Conservation (phyloP, 2,797 vertebrate genomes). For the Chelmon rostratus region DNA sequence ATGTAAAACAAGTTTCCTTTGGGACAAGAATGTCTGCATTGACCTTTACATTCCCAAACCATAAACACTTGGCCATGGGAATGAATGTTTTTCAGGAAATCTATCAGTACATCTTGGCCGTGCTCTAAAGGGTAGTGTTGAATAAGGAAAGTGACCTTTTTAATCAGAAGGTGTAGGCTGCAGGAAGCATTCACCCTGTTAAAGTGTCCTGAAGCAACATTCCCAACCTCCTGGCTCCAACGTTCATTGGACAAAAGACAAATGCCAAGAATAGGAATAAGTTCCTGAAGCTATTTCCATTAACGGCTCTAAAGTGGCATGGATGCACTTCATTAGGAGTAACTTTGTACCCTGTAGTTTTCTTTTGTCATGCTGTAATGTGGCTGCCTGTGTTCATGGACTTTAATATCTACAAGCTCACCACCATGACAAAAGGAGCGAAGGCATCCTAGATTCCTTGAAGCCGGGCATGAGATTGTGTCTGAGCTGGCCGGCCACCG, state of each 20-base stretch:
- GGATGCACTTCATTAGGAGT: background rate
- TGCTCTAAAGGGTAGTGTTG: background rate
- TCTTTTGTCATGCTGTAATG: conserved; percentile 20
- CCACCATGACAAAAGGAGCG: conserved; percentile 45
- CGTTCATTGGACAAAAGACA: background rate
- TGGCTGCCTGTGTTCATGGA: conserved; percentile 23
- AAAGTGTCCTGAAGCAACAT: conserved; percentile 5
- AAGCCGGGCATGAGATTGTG: conserved; percentile 48
- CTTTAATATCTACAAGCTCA: conserved; percentile 40
- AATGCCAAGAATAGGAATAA: conserved; percentile 1
- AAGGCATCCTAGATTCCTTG: conserved; percentile 50
- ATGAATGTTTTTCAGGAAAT: conserved; percentile 20
- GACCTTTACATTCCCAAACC: conserved; percentile 3
- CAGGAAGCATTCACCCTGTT: background rate
- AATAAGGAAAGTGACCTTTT: conserved; percentile 12
- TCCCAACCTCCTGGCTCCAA: background rate
- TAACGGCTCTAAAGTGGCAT: background rate
- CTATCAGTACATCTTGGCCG: background rate
- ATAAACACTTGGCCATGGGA: background rate
- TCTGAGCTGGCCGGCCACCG: conserved; percentile 48
- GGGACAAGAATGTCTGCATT: background rate
- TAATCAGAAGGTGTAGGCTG: conserved; percentile 7
- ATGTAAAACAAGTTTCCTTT: background rate
- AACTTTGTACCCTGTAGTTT: background rate
- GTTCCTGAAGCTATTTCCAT: background rate